A percentile compares a stretch with the other conserved stretches of the same genome.
Evolutionary conservation across 2,113 vertebrate species (phyloP).

Genomic region (Malurus melanocephalus): DNA sequence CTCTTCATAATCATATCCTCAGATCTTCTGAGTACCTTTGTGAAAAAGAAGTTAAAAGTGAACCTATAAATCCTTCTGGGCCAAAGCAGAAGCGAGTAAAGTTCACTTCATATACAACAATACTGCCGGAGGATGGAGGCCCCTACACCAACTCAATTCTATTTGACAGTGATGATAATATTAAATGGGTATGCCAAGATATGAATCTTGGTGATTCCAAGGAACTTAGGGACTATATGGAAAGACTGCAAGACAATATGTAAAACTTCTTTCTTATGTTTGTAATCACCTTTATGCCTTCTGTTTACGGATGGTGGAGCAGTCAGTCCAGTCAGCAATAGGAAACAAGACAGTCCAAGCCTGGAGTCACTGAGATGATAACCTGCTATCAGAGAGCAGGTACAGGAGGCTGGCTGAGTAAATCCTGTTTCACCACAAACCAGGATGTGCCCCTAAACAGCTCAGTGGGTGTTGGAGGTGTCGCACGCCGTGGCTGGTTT

Average conservation of each 20-base stretch:
- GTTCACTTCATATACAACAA: conserved; percentile 94
- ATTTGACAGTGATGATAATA: conserved; percentile 89
- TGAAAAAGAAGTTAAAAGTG: conserved; percentile 81
- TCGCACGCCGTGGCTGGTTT: background rate
- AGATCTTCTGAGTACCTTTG: conserved; percentile 81
- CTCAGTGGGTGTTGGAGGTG: conserved; percentile 39
- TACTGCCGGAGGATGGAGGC: conserved; percentile 87
- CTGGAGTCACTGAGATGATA: conserved; percentile 33
- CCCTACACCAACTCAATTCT: conserved; percentile 89
- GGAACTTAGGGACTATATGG: conserved; percentile 95
- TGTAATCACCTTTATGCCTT: conserved; percentile 87
- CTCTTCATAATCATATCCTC: conserved; percentile 83
- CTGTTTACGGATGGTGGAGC: conserved; percentile 73
- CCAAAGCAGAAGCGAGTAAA: conserved; percentile 93
- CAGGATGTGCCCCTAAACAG: conserved; percentile 40
- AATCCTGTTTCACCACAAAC: conserved; percentile 21
- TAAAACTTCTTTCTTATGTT: conserved; percentile 78
- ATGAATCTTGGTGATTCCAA: conserved; percentile 88
- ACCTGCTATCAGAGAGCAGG: conserved; percentile 20
- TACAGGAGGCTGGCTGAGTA: conserved; percentile 34
- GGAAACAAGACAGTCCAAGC: conserved; percentile 37
- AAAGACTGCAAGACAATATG: conserved; percentile 96
- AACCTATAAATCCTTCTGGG: conserved; percentile 81
- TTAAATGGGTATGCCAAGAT: conserved; percentile 98
- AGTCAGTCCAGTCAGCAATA: conserved; percentile 73